Percentiles rank a stretch among this genome's conserved stretches.
Conservation (phyloP, 53 echinoderm and acorn worm species). For the Zoroaster sp. region DNA sequence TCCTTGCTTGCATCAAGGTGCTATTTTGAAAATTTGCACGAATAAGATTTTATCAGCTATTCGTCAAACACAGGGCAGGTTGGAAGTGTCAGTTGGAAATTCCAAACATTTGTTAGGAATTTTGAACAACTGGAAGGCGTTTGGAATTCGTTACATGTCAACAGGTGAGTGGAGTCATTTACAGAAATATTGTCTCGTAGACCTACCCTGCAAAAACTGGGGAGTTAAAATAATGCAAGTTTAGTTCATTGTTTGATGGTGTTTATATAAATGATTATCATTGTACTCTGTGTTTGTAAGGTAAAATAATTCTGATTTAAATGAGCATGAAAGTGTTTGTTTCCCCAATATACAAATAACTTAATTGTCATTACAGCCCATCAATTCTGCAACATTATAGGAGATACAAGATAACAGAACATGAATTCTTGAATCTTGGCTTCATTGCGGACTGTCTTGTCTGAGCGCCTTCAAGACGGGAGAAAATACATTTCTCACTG, state of each 20-base stretch:
- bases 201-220: neutral
- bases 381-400: no score
- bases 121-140: constrained; percentile 10
- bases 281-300: no score
- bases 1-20: neutral
- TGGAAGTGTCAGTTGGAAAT: neutral
- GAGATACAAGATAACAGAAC: no score
- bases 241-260: neutral
- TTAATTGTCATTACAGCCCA: no score
- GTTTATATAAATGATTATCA: no score
- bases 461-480: no score
- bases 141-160: constrained; percentile 29
- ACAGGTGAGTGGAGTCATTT: neutral
- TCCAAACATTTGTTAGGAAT: constrained; percentile 19
- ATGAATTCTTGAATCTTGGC: no score
- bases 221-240: no score
- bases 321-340: neutral
- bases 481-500: no score
- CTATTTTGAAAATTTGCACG: neutral
- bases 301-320: no score
- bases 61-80: neutral
- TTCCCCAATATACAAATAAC: no score
- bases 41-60: neutral
- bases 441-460: no score
- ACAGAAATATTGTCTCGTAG: neutral